A percentile compares a stretch with the other conserved stretches of the same genome.
Conservation (phyloP, 2,113 vertebrate genomes). For the Anser cygnoides region DNA sequence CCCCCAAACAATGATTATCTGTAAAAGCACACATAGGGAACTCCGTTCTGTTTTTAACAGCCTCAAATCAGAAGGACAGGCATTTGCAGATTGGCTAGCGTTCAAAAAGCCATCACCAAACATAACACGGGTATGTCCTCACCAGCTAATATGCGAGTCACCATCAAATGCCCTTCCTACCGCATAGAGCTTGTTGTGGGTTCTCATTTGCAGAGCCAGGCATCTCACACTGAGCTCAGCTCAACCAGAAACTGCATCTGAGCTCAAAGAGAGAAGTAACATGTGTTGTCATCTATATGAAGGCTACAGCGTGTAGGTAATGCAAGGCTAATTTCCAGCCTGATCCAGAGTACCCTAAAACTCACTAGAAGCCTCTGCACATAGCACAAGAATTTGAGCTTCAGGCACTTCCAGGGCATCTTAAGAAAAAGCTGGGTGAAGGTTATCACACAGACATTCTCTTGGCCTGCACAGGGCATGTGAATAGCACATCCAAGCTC, state of each 20-base stretch:
- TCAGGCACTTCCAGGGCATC: neutral
- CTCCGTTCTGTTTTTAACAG: neutral
- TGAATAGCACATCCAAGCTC: accelerated
- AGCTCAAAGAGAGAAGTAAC: neutral
- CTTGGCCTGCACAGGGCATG: accelerated
- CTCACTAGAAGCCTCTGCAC: accelerated
- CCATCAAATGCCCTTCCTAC: neutral
- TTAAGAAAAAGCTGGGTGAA: neutral
- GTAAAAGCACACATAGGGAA: neutral
- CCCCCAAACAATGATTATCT: neutral
- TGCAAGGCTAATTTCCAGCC: neutral
- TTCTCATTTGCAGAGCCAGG: accelerated
- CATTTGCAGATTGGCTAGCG: neutral
- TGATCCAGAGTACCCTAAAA: neutral
- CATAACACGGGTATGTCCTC: neutral
- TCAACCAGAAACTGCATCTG: neutral
- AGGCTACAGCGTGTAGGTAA: neutral
- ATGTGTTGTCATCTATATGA: neutral
- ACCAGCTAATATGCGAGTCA: neutral
- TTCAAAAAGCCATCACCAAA: neutral
- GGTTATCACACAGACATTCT: accelerated
- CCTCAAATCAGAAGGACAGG: neutral
- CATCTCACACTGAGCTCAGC: neutral
- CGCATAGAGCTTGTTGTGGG: accelerated
- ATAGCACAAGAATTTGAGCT: neutral